Evolutionary conservation across 1,140 invertebrate genomes (phyloP), one percentile per base, ranked within the genome.

Genomic region (Samia ricini): DNA sequence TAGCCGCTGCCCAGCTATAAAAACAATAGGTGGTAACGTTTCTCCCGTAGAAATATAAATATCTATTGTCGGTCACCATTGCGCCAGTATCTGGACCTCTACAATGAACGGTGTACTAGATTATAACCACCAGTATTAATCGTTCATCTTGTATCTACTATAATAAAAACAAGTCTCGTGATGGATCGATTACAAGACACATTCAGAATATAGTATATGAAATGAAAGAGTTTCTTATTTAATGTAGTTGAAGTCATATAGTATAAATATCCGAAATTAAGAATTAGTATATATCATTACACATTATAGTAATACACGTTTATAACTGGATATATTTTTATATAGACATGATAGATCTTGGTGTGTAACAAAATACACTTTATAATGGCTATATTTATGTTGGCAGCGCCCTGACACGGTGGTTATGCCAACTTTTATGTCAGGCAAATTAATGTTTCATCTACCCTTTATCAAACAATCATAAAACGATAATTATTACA

Each of bases 1-100:
- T 80, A 80, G 77, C 61, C 76, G 77, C 77, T 77, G 63, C 61
- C 42, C 48, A 67, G 67, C 68, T 76, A 72, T 80, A 77, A 77
- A 81, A 78, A 78, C 76, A 79, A 76, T 76, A 74, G 60, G 23
- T 62, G 54, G 49, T 66, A 59, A 59, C 42, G 56, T 59, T 59
- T 49, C 20, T 24, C n/a, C 33, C 19, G 24, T 33, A 57, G 7
- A 57, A 36, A 57, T 57, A 67, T 66, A 66, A 58, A 63, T 60
- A 56, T 55, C 33, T 12, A 15, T 22, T 24, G 8, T 7, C 52
- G 15, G 52, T 55, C 24, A 55, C 52, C 10, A 55, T 18, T 24
- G 52, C 20, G 8, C 52, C 33, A 42, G 10, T 12, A 42, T 42
- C 4, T 52, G 7, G 19, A 52, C 50, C 50, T 52, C 22, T 23